Base-by-base conservation (phyloP, 2,888 invertebrate species). In the Trissolcus brochymenae region DNA sequence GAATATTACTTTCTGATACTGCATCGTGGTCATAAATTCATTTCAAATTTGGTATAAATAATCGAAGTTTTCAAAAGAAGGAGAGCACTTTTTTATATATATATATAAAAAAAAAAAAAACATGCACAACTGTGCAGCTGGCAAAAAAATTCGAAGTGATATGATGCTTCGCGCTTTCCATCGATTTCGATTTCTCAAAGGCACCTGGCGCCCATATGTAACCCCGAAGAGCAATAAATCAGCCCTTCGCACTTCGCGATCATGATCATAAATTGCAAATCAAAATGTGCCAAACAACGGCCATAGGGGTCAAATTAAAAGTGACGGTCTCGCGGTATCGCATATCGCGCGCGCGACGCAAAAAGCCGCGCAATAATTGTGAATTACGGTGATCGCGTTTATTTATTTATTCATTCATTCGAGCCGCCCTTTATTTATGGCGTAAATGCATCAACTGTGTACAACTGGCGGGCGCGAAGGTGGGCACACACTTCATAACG, bases 221-320 rank as follows among this genome's bases (percentile, higher is more conserved):
- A 74, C 76, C 65, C 66, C 72, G 68, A 56, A 46, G 70, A 54
- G 67, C 79, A 71, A 81, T 81, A 83, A 82, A 82, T 81, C 81
- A 79, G 41, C 71, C 75, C 76, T 19, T 51, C 19, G 51, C 51
- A 13, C 17, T 17, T 46, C 65, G 78, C 73, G 68, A 78, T 75
- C 76, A 64, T 43, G 81, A 76, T 81, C 83, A 86, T 88, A 88
- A 88, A 88, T 88, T 85, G 82, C 82, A 83, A 85, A 87, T 85
- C 83, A 85, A 87, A 87, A 86, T 82, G 83, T 86, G 87, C 84
- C 86, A 86, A 85, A 85, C 84, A 82, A 78, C 81, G 79, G 81
- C 77, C 82, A 81, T 82, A 80, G 73, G 76, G 75, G 76, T 66
- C 81, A 86, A 88, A 88, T 87, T 88, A 88, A 88, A 88, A 88